Conservation (phyloP, 2,888 invertebrate genomes). For the Sinotaia quadrata region DNA sequence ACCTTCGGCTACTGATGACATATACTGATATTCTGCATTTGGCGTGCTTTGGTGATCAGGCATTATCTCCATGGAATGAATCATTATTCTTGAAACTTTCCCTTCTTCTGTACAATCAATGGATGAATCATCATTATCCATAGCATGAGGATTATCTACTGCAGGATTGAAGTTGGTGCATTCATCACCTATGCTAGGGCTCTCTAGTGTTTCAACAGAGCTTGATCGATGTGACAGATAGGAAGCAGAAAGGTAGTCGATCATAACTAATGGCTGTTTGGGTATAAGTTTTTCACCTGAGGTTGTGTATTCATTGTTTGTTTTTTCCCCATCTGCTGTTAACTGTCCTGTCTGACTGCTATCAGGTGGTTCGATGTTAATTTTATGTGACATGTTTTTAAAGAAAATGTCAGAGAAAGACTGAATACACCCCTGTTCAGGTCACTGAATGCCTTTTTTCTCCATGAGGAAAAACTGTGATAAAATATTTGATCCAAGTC, state of each 20-base stretch:
- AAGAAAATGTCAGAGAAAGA: too few species aligned
- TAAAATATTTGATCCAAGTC: too few species aligned
- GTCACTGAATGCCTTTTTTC: too few species aligned
- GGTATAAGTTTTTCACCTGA: slow-evolving; percentile 8
- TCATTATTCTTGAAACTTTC: too few species aligned
- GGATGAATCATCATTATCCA: neutral
- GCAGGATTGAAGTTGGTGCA: neutral
- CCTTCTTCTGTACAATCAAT: too few species aligned
- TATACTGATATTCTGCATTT: neutral
- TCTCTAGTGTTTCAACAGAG: slow-evolving; percentile 15
- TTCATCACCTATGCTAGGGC: neutral
- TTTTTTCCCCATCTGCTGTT: too few species aligned
- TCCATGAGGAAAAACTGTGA: too few species aligned
- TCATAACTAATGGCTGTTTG: neutral
- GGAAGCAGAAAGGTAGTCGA: slow-evolving; percentile 8
- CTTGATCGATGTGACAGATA: slow-evolving; percentile 23
- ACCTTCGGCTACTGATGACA: slow-evolving; percentile 3
- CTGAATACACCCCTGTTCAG: too few species aligned
- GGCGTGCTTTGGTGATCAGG: slow-evolving; percentile 23
- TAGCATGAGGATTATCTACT: neutral
- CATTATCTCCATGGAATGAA: slow-evolving; percentile 1
- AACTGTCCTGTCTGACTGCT: too few species aligned
- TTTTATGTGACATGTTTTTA: too few species aligned
- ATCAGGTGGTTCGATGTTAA: too few species aligned
- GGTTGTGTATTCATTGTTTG: too few species aligned